A percentile compares a stretch with the other conserved stretches of the same genome.
Conservation (phyloP, 2,888 invertebrate genomes). For the Hipparchia semele region DNA sequence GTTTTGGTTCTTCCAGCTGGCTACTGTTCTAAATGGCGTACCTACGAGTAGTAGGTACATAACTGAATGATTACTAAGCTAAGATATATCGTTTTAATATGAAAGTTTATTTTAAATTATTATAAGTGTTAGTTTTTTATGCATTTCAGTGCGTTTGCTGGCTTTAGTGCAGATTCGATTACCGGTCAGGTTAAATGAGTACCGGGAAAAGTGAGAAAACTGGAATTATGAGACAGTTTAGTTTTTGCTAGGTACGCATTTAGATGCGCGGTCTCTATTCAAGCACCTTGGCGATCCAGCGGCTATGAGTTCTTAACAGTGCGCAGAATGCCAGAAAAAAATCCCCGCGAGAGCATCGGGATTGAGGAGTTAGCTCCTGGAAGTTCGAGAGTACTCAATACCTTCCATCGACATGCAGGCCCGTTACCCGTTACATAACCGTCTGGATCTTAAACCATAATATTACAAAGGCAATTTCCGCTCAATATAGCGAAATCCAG, state of each 20-base stretch:
- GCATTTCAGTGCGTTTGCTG: not conserved
- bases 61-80: not conserved
- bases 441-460: conserved; percentile 15
- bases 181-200: not conserved
- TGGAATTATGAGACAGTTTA: not conserved
- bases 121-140: not conserved
- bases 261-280: no score
- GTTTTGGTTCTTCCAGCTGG: no score
- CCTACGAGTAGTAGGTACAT: no score
- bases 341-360: no score
- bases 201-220: not conserved
- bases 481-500: conserved; percentile 36
- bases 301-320: no score
- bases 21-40: no score
- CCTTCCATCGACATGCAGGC: not conserved
- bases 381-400: no score
- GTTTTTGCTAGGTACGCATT: not conserved
- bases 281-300: no score
- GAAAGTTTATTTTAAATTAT: not conserved
- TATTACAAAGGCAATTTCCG: conserved; percentile 28
- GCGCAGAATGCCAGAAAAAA: no score
- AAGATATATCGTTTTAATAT: not conserved
- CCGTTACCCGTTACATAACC: conserved; percentile 6
- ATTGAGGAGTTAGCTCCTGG: no score
- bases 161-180: not conserved